Evolutionary conservation across 2,888 invertebrate genomes (phyloP), one percentile per base, ranked within the genome.

Genomic region (Keiferia lycopersicella): DNA sequence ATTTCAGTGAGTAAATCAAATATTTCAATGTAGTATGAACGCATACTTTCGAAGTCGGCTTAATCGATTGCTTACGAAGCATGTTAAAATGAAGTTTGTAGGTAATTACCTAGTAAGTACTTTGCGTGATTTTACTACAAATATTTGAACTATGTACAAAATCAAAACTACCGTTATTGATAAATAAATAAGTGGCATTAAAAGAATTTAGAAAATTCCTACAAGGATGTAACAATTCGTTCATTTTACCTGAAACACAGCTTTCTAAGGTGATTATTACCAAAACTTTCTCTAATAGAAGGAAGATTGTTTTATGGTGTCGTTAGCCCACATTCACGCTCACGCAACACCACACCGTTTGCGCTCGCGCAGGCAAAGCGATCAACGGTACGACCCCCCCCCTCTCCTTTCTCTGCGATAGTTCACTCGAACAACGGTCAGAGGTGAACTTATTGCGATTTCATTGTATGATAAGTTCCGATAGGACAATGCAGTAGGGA

Each of bases 351-450:
- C 61, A 41, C 59, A 16, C 58, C 58, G 62, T 14, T 39, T 39
- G 62, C 66, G 66, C 70, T 73, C n/a, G 22, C 14, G 60, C 50
- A 65, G 69, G 73, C n/a, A 18, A 2, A 16, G 20, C 34, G 38
- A 51, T 53, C 53, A 68, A 68, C 63, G 65, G 64, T 66, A 69
- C 68, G 34, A 61, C 62, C 59, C 71, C 63, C n/a, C 41, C 62
- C 41, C 56, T 30, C 53, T 79, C 87, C 87, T 87, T 87, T 89
- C 87, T 87, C 87, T 81, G 80, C 72, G 71, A 82, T 80, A 84
- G 83, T 83, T 84, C 84, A 83, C 76, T 77, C 79, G 73, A 75
- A 81, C 79, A 68, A 72, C 78, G 84, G 86, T 82, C 84, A 84
- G 72, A 87, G 84, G 81, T 84, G 74, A 82, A 75, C 50, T 18